phyloP scores from a whole-genome alignment of 2,113 vertebrate species.

The Calyptommatus sinebrachiatus region DNA sequence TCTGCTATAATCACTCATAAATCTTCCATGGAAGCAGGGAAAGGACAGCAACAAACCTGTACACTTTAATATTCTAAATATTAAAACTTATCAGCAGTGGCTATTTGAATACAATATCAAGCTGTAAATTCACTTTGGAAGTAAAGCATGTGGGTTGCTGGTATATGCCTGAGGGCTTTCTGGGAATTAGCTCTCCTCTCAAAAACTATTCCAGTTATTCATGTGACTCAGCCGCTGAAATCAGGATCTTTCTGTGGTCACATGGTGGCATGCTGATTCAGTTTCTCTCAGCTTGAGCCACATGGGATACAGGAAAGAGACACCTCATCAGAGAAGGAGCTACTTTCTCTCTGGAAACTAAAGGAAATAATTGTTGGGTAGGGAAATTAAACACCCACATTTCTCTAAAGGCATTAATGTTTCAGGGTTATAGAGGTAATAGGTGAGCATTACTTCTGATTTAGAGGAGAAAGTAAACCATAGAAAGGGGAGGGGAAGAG shows the following conservation, averaged over 20 bases:
- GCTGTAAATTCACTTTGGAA: conserved; percentile 59
- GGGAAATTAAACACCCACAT: background rate
- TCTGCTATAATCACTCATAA: conserved; percentile 54
- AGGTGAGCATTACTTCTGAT: background rate
- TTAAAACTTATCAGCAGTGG: conserved; percentile 33
- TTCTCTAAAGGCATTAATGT: background rate
- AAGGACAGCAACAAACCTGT: conserved; percentile 45
- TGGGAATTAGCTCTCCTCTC: conserved; percentile 76
- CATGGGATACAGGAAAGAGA: conserved; percentile 50
- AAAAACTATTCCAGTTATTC: conserved; percentile 79
- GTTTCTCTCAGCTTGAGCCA: conserved; percentile 58
- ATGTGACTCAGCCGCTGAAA: conserved; percentile 77
- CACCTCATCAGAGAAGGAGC: conserved; percentile 72
- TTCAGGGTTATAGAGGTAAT: background rate
- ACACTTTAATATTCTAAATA: conserved; percentile 39
- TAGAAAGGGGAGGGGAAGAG: no score
- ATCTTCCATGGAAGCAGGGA: conserved; percentile 49
- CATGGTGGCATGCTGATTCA: conserved; percentile 73
- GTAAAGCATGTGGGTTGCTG: conserved; percentile 65
- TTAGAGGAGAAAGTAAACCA: background rate
- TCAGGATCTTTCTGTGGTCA: conserved; percentile 67
- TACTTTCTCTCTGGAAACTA: conserved; percentile 29
- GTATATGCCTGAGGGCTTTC: conserved; percentile 71
- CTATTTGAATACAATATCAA: conserved; percentile 49
- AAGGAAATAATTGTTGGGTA: conserved; percentile 48